Evolutionary conservation across 2,888 invertebrate species (phyloP).

Genomic region (Pegoplata infirma): DNA sequence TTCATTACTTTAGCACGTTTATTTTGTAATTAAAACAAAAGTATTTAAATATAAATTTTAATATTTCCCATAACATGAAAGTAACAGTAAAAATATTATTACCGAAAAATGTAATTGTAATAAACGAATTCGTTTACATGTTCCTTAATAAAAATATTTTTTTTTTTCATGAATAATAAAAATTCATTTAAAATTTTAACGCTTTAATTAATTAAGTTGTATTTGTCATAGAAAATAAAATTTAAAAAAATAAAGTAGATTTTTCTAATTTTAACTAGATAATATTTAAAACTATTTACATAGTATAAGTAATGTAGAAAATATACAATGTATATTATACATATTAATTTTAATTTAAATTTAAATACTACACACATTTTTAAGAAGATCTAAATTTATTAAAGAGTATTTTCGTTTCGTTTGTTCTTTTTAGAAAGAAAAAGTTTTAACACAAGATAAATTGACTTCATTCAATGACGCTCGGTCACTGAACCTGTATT

Average conservation of each 20-base stretch:
- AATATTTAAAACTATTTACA: not conserved
- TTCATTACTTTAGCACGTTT: no score
- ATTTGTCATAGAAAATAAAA: constrained; percentile 18
- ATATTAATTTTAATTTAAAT: not conserved
- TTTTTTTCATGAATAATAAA: constrained; percentile 10
- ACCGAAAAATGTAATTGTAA: no score
- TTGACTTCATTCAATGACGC: constrained; percentile 49
- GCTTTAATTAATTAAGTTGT: constrained; percentile 34
- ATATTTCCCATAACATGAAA: no score
- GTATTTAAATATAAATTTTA: no score
- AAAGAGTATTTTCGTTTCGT: not conserved
- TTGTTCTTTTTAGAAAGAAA: not conserved
- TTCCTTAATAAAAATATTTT: not conserved
- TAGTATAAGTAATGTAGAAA: not conserved
- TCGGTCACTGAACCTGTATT: constrained; percentile 50
- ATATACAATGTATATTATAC: no score
- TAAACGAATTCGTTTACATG: not conserved
- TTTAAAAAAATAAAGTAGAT: not conserved
- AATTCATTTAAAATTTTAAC: constrained; percentile 21
- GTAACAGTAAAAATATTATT: no score
- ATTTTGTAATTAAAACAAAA: no score
- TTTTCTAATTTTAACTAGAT: not conserved
- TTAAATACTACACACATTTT: not conserved
- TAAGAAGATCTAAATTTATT: not conserved
- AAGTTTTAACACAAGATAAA: constrained; percentile 22